Conservation (phyloP, 2,888 invertebrate genomes). For the Synanthedon andrenaeformis region DNA sequence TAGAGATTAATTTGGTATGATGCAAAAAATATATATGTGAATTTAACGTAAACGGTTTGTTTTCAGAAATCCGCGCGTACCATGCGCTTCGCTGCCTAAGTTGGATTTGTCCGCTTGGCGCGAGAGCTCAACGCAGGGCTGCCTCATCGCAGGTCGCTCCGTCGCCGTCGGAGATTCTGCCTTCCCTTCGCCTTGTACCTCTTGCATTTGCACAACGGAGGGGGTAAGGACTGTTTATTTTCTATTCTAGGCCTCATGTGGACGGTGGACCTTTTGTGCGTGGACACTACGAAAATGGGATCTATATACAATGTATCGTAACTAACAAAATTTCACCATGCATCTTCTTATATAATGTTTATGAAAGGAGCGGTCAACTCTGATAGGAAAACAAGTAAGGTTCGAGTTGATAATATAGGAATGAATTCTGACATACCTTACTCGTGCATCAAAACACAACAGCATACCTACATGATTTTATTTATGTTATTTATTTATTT, state of each 20-base stretch:
- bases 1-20: too few relatives aligned
- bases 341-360: too few relatives aligned
- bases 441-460: too few relatives aligned
- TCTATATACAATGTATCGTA: too few relatives aligned
- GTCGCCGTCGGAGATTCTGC: constrained; percentile 85
- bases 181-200: constrained; percentile 91
- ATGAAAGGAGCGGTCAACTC: too few relatives aligned
- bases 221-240: constrained; percentile 74
- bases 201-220: constrained; percentile 86
- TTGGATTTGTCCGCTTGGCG: constrained; percentile 88
- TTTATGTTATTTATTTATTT: too few relatives aligned
- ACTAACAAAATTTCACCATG: too few relatives aligned
- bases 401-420: too few relatives aligned
- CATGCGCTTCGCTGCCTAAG: constrained; percentile 83
- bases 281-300: background rate
- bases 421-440: too few relatives aligned
- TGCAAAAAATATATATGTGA: too few relatives aligned
- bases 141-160: constrained; percentile 83
- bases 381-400: too few relatives aligned
- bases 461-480: too few relatives aligned
- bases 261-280: background rate
- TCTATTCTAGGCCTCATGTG: background rate
- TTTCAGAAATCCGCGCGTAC: constrained; percentile 83
- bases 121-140: constrained; percentile 81
- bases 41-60: background rate